Conservation (phyloP, 2,888 invertebrate genomes). For the Ophion ellenae region DNA sequence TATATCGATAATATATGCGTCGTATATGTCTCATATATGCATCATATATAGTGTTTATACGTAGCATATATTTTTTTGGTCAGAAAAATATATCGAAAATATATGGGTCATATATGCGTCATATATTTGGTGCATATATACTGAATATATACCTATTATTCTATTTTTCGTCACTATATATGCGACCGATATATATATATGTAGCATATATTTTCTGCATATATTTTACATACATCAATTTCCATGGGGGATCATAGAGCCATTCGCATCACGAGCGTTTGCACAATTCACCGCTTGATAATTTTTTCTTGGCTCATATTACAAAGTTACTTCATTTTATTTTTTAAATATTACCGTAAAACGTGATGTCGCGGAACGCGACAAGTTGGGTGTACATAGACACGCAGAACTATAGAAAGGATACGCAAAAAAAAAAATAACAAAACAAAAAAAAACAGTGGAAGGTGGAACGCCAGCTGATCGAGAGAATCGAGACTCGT, state of each 20-base stretch:
- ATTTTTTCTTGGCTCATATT: conserved; percentile 5
- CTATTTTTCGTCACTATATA: too few relatives aligned
- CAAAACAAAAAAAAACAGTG: neutral
- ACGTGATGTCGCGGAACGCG: neutral
- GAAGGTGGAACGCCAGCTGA: conserved; percentile 21
- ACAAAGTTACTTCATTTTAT: conserved; percentile 9
- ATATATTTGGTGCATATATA: too few relatives aligned
- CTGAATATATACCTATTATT: too few relatives aligned
- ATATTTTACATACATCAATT: too few relatives aligned
- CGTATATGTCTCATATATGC: too few relatives aligned
- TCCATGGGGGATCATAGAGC: neutral
- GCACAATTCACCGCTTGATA: neutral
- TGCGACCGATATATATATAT: too few relatives aligned
- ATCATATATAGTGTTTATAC: too few relatives aligned
- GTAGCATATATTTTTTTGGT: too few relatives aligned
- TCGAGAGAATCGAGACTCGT: conserved; percentile 46
- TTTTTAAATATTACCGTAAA: conserved; percentile 11
- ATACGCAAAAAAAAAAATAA: neutral
- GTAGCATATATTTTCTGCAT: too few relatives aligned
- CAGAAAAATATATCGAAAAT: too few relatives aligned
- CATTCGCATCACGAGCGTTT: neutral
- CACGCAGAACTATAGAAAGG: neutral
- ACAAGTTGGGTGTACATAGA: neutral
- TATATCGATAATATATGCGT: too few relatives aligned
- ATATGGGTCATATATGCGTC: too few relatives aligned